phyloP scores from a whole-genome alignment of 1,140 invertebrate species.

The Tetragonula clypearis region DNA sequence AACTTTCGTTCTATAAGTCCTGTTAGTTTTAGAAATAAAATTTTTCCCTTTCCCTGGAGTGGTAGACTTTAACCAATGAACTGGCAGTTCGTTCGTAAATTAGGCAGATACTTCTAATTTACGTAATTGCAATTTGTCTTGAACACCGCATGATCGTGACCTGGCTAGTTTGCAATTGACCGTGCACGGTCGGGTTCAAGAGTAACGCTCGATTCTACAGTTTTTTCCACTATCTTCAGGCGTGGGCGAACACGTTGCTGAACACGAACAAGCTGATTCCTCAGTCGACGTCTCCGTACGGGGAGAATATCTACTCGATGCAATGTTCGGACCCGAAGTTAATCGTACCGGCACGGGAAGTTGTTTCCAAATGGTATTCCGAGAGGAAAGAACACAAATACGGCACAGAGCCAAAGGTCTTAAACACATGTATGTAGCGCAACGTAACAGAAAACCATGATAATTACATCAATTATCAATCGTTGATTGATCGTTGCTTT shows the following conservation, averaged over 20 bases:
- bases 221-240: conserved; percentile 62
- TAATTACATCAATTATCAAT: not conserved
- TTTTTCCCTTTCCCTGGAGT: not conserved
- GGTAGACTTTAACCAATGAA: not conserved
- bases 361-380: conserved; percentile 87
- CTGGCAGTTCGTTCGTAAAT: not conserved
- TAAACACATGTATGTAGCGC: conserved; percentile 82
- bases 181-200: not conserved
- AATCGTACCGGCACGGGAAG: conserved; percentile 85
- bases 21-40: not conserved
- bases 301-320: conserved; percentile 86
- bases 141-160: not conserved
- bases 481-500: too few relatives aligned
- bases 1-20: conserved; percentile 21
- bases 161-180: not conserved
- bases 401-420: conserved; percentile 84
- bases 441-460: not conserved
- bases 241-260: conserved; percentile 90
- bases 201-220: conserved; percentile 31
- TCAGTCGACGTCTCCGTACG: conserved; percentile 84
- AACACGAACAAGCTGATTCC: conserved; percentile 86
- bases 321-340: conserved; percentile 87
- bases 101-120: not conserved
- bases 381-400: conserved; percentile 86
- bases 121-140: not conserved